Base-by-base conservation (phyloP, 1,140 invertebrate genomes). In the Drosophila mojavensis region DNA sequence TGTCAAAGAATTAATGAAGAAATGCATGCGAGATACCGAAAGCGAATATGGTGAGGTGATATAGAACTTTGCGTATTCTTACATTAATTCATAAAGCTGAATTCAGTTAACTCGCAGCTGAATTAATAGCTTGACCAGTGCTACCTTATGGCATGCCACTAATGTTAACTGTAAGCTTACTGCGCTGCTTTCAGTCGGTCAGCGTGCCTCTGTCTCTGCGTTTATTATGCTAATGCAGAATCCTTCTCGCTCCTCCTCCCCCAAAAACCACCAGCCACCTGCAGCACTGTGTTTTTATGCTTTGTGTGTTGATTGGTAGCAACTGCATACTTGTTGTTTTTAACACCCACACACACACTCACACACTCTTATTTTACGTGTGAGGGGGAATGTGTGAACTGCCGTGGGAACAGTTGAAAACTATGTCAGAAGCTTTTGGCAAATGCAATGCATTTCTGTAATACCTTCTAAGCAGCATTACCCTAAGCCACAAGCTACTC, bases 381-480 rank as follows among this genome's bases (percentile, higher is more conserved):
- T 47, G 5, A 30, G 28, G 3, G 28, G 4, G 28, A 30, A 30
- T 30, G 28, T 30, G 28, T 30, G 28, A 30, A 30, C 28, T 30
- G 28, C 28, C 5, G 28, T 30, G 45, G 61, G 60, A 69, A 73
- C 65, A 82, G 65, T 45, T 73, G 47, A 62, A 88, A 86, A 79
- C 72, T 88, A 63, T 88, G 83, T 85, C 83, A 82, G 72, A 56
- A 28, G 64, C 60, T 74, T 59, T 59, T 11, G 71, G 60, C 28
- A 65, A 73, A 54, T 59, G 66, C 30, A 62, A 81, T 82, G 83
- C 83, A 88, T 88, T 86, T 88, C 72, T 79, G 65, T 79, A 82
- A 82, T 83, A 74, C 83, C 69, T 86, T 88, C 54, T 88, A 88
- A 82, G 83, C 67, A 76, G 83, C 76, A 82, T 81, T 78, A 75